Conservation (phyloP, 2,113 vertebrate species). For the Semnornis frantzii region DNA sequence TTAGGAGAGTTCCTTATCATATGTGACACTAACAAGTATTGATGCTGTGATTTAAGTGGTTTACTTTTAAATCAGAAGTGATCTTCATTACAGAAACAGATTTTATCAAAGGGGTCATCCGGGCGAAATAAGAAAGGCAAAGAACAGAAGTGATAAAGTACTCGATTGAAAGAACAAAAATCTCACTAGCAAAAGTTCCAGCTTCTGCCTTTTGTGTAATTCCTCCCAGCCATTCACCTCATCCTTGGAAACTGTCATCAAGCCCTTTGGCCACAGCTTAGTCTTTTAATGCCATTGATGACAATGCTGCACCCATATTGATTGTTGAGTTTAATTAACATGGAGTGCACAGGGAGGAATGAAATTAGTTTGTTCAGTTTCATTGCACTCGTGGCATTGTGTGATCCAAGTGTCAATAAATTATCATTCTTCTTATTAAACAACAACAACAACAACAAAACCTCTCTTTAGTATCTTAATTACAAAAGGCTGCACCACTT, state of each 20-base stretch:
- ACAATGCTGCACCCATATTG: constrained; percentile 36
- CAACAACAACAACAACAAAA: constrained; percentile 48
- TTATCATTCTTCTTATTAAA: constrained; percentile 64
- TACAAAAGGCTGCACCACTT: constrained; percentile 43
- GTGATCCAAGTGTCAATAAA: constrained; percentile 63
- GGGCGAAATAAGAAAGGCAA: not conserved
- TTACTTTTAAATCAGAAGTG: not conserved
- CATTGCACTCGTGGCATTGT: constrained; percentile 38
- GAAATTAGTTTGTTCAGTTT: constrained; percentile 52
- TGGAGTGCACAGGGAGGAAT: not conserved
- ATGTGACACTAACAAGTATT: not conserved
- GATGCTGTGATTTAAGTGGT: not conserved
- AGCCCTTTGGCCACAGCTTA: not conserved
- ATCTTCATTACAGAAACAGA: not conserved
- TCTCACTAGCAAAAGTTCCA: not conserved
- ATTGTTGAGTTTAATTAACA: constrained; percentile 65
- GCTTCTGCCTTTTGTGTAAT: not conserved
- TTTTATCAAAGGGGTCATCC: not conserved
- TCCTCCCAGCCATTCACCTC: not conserved
- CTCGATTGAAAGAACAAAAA: not conserved
- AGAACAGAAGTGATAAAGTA: not conserved
- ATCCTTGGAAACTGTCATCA: constrained; percentile 4
- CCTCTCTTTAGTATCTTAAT: constrained; percentile 64
- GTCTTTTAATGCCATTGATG: constrained; percentile 11
- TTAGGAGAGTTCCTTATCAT: not conserved